Base-by-base conservation (phyloP, 2,113 vertebrate genomes). In the Amphiprion ocellaris region DNA sequence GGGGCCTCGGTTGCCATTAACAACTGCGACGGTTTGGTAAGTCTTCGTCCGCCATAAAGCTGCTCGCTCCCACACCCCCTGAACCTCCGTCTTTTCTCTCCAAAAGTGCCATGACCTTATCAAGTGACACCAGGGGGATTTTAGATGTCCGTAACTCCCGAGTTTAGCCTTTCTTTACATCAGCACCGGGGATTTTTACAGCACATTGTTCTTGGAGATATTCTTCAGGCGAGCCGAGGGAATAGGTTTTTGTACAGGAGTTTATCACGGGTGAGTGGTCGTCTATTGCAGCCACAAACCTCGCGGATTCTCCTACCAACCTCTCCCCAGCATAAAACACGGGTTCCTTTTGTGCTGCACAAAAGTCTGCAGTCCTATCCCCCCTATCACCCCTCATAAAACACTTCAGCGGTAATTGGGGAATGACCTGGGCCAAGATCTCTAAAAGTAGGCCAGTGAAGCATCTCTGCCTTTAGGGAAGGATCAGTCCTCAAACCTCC, bases 11-110 rank as follows among this genome's bases (percentile, higher is more conserved):
- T 99, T 78, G 98, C 98, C 77, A 96, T 99, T 88, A 99, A 97
- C 96, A 99, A 99, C 94, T 99, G 98, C 33, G 98, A 99, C 33
- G 98, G 98, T 66, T 95, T 99, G 97, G 98, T 99, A 96, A 98
- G 98, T 95, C 76, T 44, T 78, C 54, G 30, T 82, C 47, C 0
- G 24, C 58, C 5, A 11, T 82, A 69, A 81, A 75, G 46, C 41
- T 37, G 5, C 33, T 50, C 2, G 7, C 59, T 12, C 24, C 61
- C 33, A 30, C 67, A 6, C 49, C 81, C 66, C 52, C 1, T 64
- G 55, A n/a, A 63, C 62, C 47, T 58, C 8, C 37, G 30, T 77
- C 52, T 62, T 79, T 67, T 74, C 81, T 62, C 14, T 16, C 47
- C 46, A 66, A 47, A 78, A 59, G 84, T 79, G 67, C 64, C 73